Conservation (phyloP, 2,113 vertebrate species). For the Aythya baeri region DNA sequence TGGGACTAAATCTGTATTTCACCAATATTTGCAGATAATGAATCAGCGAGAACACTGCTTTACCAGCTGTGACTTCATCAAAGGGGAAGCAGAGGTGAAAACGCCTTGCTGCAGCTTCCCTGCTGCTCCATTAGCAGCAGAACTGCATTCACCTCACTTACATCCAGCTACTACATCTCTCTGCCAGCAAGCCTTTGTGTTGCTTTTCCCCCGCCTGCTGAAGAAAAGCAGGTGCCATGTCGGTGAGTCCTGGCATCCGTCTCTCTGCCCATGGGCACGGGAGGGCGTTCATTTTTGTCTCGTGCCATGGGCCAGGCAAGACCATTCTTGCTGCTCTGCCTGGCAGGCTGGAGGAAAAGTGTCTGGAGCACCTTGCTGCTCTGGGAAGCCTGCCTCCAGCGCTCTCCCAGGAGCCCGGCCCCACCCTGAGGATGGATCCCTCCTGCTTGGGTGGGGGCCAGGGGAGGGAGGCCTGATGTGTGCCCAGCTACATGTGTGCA, state of each 20-base stretch:
- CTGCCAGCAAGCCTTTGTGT: background rate
- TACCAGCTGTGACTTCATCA: conserved; percentile 23
- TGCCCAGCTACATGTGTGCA: accelerated
- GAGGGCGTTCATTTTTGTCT: accelerated
- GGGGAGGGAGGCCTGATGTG: background rate
- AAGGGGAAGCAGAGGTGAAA: background rate
- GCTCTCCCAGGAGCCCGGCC: background rate
- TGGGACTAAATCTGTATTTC: background rate
- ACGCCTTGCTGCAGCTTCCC: background rate
- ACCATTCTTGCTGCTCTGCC: conserved; percentile 13
- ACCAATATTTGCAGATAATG: background rate
- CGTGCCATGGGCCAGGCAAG: background rate
- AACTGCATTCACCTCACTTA: background rate
- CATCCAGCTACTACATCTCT: background rate
- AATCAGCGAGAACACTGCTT: background rate
- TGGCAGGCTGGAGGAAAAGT: background rate
- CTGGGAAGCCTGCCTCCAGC: conserved; percentile 43
- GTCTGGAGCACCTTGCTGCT: background rate
- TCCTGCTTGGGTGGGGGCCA: background rate
- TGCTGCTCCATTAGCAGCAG: background rate
- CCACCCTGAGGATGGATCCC: background rate
- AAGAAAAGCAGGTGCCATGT: background rate
- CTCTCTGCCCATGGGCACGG: background rate
- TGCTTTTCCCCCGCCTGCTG: background rate
- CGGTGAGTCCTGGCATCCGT: accelerated